Evolutionary conservation across 2,113 vertebrate species (phyloP).

Genomic region (Lichenostomus cassidix): DNA sequence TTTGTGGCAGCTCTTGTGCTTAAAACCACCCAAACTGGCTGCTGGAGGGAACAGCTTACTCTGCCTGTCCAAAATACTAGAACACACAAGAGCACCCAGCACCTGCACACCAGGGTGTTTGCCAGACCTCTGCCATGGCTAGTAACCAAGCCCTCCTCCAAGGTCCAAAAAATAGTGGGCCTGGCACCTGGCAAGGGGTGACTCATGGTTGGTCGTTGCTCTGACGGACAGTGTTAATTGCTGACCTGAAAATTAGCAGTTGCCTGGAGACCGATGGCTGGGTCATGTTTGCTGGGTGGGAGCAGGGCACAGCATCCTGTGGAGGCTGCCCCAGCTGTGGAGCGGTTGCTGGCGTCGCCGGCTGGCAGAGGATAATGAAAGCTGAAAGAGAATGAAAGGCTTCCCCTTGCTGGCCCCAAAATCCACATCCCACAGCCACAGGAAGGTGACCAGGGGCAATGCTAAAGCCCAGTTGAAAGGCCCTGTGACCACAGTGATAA

Average conservation of each 20-base stretch:
- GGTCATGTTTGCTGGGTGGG: background rate
- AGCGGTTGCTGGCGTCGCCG: rapidly evolving
- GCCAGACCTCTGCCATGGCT: background rate
- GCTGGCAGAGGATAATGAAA: slow-evolving; percentile 7
- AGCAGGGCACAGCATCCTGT: rapidly evolving
- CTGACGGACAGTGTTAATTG: background rate
- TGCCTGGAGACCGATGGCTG: background rate
- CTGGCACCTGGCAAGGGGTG: background rate
- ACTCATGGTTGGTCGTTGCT: background rate
- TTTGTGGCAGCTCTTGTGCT: background rate
- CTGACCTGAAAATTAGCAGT: background rate
- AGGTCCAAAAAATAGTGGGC: slow-evolving; percentile 10
- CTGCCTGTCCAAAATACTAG: background rate
- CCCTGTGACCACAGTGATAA: rapidly evolving
- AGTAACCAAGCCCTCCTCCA: background rate
- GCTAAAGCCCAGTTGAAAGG: background rate
- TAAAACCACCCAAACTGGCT: background rate
- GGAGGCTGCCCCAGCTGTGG: rapidly evolving
- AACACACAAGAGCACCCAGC: rapidly evolving
- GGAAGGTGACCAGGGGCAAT: background rate
- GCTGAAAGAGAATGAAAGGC: background rate
- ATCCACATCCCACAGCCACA: background rate
- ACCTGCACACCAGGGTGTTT: background rate
- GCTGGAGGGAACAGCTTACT: background rate
- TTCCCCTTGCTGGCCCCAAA: background rate